A percentile compares a stretch with the other conserved stretches of the same genome.
Conservation (phyloP, 2,888 invertebrate species). For the Drosophila barbarae region DNA sequence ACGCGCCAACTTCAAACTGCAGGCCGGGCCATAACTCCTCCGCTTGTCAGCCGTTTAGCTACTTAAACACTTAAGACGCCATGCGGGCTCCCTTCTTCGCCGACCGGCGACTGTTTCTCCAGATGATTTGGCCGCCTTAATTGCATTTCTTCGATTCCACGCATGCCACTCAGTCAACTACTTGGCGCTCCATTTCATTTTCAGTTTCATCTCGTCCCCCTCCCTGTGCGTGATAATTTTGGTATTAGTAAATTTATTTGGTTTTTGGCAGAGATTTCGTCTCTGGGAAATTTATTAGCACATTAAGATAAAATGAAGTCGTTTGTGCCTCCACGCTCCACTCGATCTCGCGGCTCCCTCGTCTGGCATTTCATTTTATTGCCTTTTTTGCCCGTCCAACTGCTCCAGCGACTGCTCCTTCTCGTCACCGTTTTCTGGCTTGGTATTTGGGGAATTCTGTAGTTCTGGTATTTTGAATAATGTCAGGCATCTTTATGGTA, state of each 20-base stretch:
- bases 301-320: slow-evolving; percentile 78
- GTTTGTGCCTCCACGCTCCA: slow-evolving; percentile 56
- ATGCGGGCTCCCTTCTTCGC: slow-evolving; percentile 35
- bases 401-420: slow-evolving; percentile 30
- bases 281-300: slow-evolving; percentile 77
- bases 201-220: slow-evolving; percentile 17
- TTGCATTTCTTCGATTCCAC: slow-evolving; percentile 72
- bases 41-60: slow-evolving; percentile 72
- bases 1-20: slow-evolving; percentile 63
- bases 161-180: slow-evolving; percentile 68
- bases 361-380: slow-evolving; percentile 69
- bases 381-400: slow-evolving; percentile 64
- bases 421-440: slow-evolving; percentile 1
- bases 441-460: slow-evolving; percentile 61
- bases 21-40: slow-evolving; percentile 66
- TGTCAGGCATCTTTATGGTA: slow-evolving; percentile 59
- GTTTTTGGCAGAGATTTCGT: slow-evolving; percentile 73
- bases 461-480: slow-evolving; percentile 67
- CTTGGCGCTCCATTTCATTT: slow-evolving; percentile 67
- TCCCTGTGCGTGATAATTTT: slow-evolving; percentile 52
- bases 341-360: slow-evolving; percentile 40
- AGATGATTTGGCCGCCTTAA: slow-evolving; percentile 57
- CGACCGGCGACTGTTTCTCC: slow-evolving; percentile 19
- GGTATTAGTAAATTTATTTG: slow-evolving; percentile 73
- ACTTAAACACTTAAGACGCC: slow-evolving; percentile 73